Evolutionary conservation across 2,888 invertebrate species (phyloP), one percentile per base, ranked within the genome.

Genomic region (Cactoblastis cactorum): DNA sequence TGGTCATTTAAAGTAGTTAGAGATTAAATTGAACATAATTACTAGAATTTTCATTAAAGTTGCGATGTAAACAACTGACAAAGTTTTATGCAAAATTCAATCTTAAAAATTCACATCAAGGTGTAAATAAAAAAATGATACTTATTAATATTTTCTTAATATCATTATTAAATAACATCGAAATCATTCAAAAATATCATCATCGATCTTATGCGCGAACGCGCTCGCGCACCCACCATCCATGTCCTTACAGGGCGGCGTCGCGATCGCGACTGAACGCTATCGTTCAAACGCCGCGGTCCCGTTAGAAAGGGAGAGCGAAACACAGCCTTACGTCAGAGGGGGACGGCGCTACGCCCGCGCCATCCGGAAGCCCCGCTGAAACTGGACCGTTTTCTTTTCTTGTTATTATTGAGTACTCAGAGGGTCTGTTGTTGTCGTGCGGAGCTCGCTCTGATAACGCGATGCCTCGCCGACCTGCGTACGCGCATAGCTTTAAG

Each of bases 341-440:
- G 77, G 68, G 76, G 77, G 74, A 68, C 71, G 54, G 65, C 63
- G 63, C 63, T 61, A 64, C 66, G 63, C 72, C 77, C 80, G 78
- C 80, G 80, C 81, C 87, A 87, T 87, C 88, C 88, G 88, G 88
- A 89, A 88, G 88, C 85, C 87, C 79, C 77, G 80, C 89, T 89
- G 89, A 89, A 89, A 89, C 89, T 89, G 89, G 89, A 88, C 89
- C 89, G 89, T 89, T 88, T 89, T 89, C 88, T 89, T 89, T 89
- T 88, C 88, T 88, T 89, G 88, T 89, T 88, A 83, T 87, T 88
- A 88, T 88, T 88, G 86, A 87, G 88, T 86, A 74, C 78, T 82
- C 85, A 84, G 83, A 85, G 84, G 87, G 82, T 87, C 87, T 88
- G 88, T 88, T 88, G 88, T 88, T 86, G 87, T 87, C 85, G 86